Percentiles rank a stretch among this genome's conserved stretches.
These are phyloP conservation scores for Drosophila sucinea DNA, from an alignment of 1,140 invertebrate species.

Conservation along the genomic window DNA sequence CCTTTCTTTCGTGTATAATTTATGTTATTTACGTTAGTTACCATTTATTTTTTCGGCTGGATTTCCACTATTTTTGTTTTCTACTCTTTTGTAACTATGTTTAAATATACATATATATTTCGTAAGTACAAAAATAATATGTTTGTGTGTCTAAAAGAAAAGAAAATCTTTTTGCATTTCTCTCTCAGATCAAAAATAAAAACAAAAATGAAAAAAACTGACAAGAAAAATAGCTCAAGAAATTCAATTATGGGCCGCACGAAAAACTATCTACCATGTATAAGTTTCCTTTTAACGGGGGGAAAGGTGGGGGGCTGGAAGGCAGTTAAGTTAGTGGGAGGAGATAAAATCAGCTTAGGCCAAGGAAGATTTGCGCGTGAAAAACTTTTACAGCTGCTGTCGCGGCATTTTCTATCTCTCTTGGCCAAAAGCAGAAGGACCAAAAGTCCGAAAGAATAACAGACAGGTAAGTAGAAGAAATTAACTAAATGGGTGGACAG, in stretches of 20 bases:
- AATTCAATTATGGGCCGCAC: constrained; percentile 10
- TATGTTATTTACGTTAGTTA: constrained; percentile 1
- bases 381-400: constrained; percentile 64
- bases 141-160: constrained; percentile 9
- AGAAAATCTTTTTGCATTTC: constrained; percentile 21
- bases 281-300: neutral
- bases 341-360: constrained; percentile 46
- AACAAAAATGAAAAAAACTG: constrained; percentile 8
- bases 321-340: constrained; percentile 36
- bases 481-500: constrained; percentile 57
- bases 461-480: constrained; percentile 76
- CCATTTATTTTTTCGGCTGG: neutral
- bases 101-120: constrained; percentile 5
- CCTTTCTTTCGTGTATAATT: constrained; percentile 3
- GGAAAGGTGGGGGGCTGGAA: constrained; percentile 3
- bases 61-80: constrained; percentile 1
- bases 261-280: constrained; percentile 3
- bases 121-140: constrained; percentile 3
- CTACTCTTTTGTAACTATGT: constrained; percentile 3
- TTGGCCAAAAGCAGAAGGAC: constrained; percentile 10
- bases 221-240: constrained; percentile 14
- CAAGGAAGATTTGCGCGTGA: constrained; percentile 42
- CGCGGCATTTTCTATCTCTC: constrained; percentile 55
- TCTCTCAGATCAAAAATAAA: constrained; percentile 9
- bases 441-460: constrained; percentile 40